A percentile compares a stretch with the other conserved stretches of the same genome.
These are phyloP conservation scores for Cryptomyrus ogoouensis DNA, from an alignment of 2,113 vertebrate species.

Conservation along the genomic window DNA sequence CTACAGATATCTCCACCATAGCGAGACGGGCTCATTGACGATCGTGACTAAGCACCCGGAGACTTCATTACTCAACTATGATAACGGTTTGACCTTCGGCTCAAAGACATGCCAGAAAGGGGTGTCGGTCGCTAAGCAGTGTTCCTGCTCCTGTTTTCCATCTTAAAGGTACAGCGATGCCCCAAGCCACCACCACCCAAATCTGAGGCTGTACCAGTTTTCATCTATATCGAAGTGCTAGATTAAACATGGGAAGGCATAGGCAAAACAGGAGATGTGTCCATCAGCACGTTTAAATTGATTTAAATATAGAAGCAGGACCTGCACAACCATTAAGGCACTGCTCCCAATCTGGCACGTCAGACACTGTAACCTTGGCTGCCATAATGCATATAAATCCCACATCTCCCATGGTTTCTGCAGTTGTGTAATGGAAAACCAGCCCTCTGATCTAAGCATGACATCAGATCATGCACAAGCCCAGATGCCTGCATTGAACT, in stretches of 20 bases:
- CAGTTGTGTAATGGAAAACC: background rate
- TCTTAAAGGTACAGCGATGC: background rate
- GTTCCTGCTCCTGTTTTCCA: background rate
- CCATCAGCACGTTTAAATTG: background rate
- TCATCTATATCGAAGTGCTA: background rate
- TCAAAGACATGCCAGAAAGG: background rate
- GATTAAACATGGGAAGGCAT: background rate
- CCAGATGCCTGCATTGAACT: background rate
- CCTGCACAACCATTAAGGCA: background rate
- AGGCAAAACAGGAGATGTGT: background rate
- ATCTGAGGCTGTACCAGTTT: background rate
- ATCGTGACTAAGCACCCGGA: constrained; percentile 1
- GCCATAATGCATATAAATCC: background rate
- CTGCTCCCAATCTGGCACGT: background rate
- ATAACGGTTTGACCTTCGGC: constrained; percentile 1
- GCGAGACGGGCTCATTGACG: background rate
- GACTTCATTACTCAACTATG: background rate
- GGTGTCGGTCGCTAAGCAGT: background rate
- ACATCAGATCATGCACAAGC: background rate
- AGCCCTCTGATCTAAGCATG: background rate
- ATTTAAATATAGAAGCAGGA: background rate
- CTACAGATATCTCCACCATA: background rate
- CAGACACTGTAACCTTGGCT: background rate
- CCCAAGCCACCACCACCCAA: background rate
- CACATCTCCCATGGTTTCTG: background rate